Conservation (phyloP, 1,140 invertebrate genomes). For the Eufriesea mexicana region DNA sequence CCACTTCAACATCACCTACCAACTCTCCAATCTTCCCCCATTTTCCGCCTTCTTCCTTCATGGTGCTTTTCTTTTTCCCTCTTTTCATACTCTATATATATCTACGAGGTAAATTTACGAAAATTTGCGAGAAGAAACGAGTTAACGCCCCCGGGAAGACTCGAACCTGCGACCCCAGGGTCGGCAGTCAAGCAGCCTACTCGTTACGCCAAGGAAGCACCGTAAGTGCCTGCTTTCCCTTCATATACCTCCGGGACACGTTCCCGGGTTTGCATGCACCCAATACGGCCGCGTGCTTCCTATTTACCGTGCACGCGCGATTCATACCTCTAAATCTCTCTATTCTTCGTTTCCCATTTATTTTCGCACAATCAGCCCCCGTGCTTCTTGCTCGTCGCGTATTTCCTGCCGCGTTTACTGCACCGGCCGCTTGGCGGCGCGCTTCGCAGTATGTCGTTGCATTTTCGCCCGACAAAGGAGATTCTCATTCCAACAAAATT, state of each 20-base stretch:
- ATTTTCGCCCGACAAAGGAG: no score
- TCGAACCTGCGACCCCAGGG: not conserved
- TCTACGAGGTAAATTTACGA: not conserved
- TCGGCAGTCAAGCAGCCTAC: not conserved
- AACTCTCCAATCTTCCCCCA: no score
- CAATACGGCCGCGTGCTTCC: not conserved
- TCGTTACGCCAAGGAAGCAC: not conserved
- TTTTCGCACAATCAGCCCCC: not conserved
- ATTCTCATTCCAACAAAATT: no score
- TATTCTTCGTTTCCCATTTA: slow-evolving; percentile 12
- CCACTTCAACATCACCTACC: not conserved
- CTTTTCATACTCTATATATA: not conserved
- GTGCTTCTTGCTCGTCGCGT: not conserved
- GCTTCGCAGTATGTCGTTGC: no score
- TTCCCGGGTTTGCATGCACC: not conserved
- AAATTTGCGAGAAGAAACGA: not conserved
- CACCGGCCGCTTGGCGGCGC: no score
- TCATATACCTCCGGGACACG: not conserved
- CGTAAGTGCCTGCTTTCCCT: not conserved
- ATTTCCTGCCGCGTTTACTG: not conserved
- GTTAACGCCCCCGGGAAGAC: no score
- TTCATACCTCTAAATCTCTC: not conserved
- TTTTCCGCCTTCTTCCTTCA: no score
- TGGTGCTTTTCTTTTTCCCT: no score
- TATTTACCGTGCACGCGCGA: slow-evolving; percentile 3